Evolutionary conservation across 2,113 vertebrate species (phyloP).

Genomic region (Xenotilapia longispinis): DNA sequence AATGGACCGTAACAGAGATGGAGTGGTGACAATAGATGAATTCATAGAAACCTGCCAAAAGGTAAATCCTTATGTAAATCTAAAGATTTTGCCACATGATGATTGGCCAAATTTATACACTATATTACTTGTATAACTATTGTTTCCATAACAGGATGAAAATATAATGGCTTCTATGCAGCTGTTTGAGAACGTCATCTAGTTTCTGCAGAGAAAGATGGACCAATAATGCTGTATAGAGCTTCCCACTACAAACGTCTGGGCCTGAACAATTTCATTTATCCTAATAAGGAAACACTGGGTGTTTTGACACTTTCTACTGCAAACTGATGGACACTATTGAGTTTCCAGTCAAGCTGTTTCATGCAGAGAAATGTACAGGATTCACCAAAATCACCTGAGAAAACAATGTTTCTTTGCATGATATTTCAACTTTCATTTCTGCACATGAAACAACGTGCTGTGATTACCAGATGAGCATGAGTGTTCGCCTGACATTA

Average conservation of each 20-base stretch:
- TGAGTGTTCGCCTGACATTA: conserved; percentile 2
- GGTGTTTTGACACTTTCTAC: background rate
- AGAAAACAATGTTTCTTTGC: conserved; percentile 3
- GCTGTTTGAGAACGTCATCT: conserved; percentile 91
- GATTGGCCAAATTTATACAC: background rate
- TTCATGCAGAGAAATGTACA: background rate
- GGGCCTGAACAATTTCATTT: background rate
- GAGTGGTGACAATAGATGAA: conserved; percentile 92
- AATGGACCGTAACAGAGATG: conserved; percentile 82
- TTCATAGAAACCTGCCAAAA: conserved; percentile 94
- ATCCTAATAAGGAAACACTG: background rate
- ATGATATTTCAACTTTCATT: conserved; percentile 14
- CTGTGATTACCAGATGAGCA: background rate
- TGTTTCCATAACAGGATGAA: conserved; percentile 80
- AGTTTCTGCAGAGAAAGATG: conserved; percentile 33
- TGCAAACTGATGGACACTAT: background rate
- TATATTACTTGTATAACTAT: background rate
- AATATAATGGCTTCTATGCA: conserved; percentile 97
- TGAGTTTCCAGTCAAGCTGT: background rate
- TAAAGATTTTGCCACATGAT: background rate
- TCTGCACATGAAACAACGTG: background rate
- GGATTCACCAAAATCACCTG: background rate
- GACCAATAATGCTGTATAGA: background rate
- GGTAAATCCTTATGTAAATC: conserved; percentile 60
- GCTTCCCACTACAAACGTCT: background rate